Evolutionary conservation across 2,797 vertebrate species (phyloP), one percentile per base, ranked within the genome.

Genomic region (Percopsis omiscomaycus): DNA sequence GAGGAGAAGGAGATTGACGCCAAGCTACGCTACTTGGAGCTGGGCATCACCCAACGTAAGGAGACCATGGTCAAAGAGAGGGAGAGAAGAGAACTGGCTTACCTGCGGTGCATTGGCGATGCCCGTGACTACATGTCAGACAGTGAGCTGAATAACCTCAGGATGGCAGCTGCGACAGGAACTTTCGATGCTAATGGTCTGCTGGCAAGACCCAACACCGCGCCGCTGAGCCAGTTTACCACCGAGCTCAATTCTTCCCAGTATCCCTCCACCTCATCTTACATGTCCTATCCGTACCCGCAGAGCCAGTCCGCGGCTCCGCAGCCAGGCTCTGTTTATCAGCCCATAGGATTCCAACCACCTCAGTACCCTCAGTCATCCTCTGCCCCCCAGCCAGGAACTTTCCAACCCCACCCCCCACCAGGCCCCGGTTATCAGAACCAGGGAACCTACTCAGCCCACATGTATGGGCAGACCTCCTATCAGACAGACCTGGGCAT

Each of bases 1-100:
- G 98, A 99, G 78, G 98, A 99, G 86, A 99, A 99, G 84, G 98
- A 99, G 89, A 99, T 99, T 0, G 98, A 99, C 2, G 98, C 98
- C 55, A 99, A 98, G 85, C 89, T 99, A 71, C 96, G 98, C 68
- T 98, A 96, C 86, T 87, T 99, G 80, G 98, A 99, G 85, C 85
- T 98, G 57, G 98, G 98, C 53, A 99, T 99, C 78, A 95, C 94
- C 10, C 97, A 98, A 61, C 95, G 97, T 63, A 99, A 99, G 73
- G 97, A 99, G 82, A 97, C 96, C 0, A 89, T 98, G 87, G 92
- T 97, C 71, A 98, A 98, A 83, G 98, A 99, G 30, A 90, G 94
- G 29, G 94, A 95, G 13, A 92, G 93, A 64, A 93, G 94, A 69
- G 96, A 99, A 77, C 85, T 97, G 66, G 93, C 94, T 2, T 98